These are phyloP conservation scores for Melangyna quadrimaculata DNA, from an alignment of 2,888 invertebrate genomes.

Conservation along the genomic window DNA sequence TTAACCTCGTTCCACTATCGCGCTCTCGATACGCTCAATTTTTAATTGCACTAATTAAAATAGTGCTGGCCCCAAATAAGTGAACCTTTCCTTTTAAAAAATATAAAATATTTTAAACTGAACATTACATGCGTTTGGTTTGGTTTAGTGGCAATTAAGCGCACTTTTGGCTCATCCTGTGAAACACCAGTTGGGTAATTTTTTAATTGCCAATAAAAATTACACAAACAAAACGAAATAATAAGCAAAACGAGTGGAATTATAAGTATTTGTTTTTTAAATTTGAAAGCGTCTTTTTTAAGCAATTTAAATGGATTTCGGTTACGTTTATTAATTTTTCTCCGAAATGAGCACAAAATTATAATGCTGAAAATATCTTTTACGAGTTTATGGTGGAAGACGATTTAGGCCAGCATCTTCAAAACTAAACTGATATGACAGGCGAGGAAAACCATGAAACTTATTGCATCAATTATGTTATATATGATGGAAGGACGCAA, in stretches of 20 bases:
- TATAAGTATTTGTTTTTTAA: conserved; percentile 27
- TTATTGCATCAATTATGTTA: no score
- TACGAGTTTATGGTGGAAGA: not conserved
- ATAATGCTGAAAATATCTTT: not conserved
- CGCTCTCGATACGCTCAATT: conserved; percentile 68
- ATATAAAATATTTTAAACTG: not conserved
- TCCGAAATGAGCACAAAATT: conserved; percentile 21
- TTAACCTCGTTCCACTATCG: conserved; percentile 70
- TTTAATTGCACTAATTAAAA: conserved; percentile 72
- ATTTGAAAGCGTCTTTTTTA: not conserved
- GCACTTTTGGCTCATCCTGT: conserved; percentile 38
- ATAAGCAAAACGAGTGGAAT: conserved; percentile 18
- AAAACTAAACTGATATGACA: not conserved
- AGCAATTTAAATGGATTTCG: conserved; percentile 32
- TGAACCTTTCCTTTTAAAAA: not conserved
- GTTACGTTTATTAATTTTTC: conserved; percentile 68
- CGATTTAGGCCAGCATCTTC: not conserved
- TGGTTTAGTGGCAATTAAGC: conserved; percentile 54
- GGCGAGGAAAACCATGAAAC: no score
- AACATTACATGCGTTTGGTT: not conserved
- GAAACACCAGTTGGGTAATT: conserved; percentile 56
- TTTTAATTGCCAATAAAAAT: conserved; percentile 58
- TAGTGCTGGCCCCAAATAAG: conserved; percentile 45
- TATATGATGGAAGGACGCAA: no score
- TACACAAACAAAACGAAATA: not conserved